These are phyloP conservation scores for Agrotis puta DNA, from an alignment of 2,888 invertebrate genomes.

Conservation along the genomic window DNA sequence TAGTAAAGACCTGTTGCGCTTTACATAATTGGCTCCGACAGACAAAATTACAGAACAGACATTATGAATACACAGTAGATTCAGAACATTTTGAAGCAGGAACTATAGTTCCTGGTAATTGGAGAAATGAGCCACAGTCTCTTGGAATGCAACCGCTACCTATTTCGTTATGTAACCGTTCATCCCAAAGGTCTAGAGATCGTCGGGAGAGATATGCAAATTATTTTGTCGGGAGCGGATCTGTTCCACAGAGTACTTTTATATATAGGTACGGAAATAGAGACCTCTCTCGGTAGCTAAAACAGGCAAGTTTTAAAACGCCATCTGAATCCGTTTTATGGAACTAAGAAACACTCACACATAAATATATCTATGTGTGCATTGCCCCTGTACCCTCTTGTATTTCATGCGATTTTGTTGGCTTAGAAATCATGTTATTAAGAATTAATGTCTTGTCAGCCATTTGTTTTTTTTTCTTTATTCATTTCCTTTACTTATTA, in stretches of 20 bases:
- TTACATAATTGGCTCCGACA: constrained; percentile 8
- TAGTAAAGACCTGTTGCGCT: constrained; percentile 1
- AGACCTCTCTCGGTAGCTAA: neutral
- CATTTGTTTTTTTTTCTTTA: too few species aligned
- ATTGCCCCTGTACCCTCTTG: too few species aligned
- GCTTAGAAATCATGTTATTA: too few species aligned
- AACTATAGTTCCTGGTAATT: constrained; percentile 4
- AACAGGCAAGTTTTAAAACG: too few species aligned
- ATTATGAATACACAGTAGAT: constrained; percentile 10
- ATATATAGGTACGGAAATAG: neutral
- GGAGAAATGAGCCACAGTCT: constrained; percentile 3
- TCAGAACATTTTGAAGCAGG: neutral
- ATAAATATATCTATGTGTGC: too few species aligned
- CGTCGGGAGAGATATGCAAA: constrained; percentile 2
- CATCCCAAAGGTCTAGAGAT: constrained; percentile 7
- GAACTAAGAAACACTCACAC: too few species aligned
- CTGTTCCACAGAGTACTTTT: constrained; percentile 15
- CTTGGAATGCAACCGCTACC: constrained; percentile 5
- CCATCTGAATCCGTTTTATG: too few species aligned
- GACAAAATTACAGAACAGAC: neutral
- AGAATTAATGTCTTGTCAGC: too few species aligned
- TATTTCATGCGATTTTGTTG: too few species aligned
- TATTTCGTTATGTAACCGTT: constrained; percentile 2
- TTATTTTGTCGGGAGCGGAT: constrained; percentile 7
- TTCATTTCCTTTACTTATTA: too few species aligned